Conservation (phyloP, 2,113 vertebrate species). For the Australoheros scitulus region DNA sequence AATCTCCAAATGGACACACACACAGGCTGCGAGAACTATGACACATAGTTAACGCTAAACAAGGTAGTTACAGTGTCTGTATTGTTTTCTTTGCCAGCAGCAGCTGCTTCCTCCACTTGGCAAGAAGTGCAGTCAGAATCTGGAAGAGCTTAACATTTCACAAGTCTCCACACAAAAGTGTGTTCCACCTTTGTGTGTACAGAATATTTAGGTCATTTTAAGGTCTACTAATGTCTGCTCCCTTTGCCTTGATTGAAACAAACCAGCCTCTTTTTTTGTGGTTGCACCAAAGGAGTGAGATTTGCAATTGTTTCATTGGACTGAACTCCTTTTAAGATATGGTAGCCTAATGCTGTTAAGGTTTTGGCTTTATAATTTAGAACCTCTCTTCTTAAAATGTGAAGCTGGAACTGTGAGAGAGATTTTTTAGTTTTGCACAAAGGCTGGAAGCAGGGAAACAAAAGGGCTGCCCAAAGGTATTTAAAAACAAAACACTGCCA, state of each 20-base stretch:
- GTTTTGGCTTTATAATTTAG: background rate
- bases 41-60: constrained; percentile 51
- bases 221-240: background rate
- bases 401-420: background rate
- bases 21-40: constrained; percentile 21
- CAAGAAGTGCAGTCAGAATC: constrained; percentile 38
- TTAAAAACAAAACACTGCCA: rapidly evolving
- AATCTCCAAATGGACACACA: constrained; percentile 24
- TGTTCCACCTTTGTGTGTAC: background rate
- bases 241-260: background rate
- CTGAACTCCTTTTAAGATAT: background rate
- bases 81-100: constrained; percentile 61
- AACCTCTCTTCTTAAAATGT: background rate
- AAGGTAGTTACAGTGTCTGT: constrained; percentile 55
- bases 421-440: background rate
- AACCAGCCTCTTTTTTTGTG: background rate
- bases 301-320: background rate
- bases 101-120: constrained; percentile 70
- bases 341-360: background rate
- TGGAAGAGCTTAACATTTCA: constrained; percentile 51
- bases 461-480: background rate
- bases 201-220: background rate
- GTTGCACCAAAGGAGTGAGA: background rate
- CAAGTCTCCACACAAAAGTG: constrained; percentile 20
- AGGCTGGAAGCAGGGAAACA: background rate